Conservation (phyloP, 2,113 vertebrate genomes). For the Acrocephalus arundinaceus region DNA sequence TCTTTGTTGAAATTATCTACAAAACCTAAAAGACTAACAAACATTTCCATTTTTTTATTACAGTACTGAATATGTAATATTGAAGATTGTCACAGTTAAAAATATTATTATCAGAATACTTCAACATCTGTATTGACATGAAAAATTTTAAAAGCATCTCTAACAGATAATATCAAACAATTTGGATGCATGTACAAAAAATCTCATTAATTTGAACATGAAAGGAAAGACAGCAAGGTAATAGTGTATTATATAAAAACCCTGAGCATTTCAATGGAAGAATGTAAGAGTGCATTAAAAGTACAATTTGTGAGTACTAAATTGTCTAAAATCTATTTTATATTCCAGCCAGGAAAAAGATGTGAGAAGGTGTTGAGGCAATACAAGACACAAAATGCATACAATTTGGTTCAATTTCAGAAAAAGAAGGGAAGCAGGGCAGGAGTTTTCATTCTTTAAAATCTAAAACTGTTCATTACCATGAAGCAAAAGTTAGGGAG, state of each 20-base stretch:
- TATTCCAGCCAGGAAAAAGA: neutral
- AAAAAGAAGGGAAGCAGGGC: accelerated
- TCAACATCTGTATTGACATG: neutral
- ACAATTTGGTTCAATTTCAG: neutral
- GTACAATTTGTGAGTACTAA: neutral
- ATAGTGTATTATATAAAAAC: neutral
- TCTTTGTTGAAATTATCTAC: neutral
- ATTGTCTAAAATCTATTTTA: neutral
- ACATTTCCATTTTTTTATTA: neutral
- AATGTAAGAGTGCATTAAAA: neutral
- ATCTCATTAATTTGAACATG: constrained; percentile 3
- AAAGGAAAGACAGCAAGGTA: neutral
- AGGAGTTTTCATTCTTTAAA: neutral
- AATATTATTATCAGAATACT: neutral
- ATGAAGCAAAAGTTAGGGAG: neutral
- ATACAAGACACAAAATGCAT: neutral
- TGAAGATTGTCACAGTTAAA: neutral
- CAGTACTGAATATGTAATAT: neutral
- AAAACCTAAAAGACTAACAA: neutral
- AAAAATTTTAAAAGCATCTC: neutral
- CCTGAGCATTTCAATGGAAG: neutral
- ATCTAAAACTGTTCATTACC: neutral
- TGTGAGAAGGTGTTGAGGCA: neutral
- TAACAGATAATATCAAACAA: neutral
- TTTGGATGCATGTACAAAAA: neutral